A percentile compares a stretch with the other conserved stretches of the same genome.
These are phyloP conservation scores for Drosophila buzzatii DNA, from an alignment of 2,888 invertebrate species.

Conservation along the genomic window DNA sequence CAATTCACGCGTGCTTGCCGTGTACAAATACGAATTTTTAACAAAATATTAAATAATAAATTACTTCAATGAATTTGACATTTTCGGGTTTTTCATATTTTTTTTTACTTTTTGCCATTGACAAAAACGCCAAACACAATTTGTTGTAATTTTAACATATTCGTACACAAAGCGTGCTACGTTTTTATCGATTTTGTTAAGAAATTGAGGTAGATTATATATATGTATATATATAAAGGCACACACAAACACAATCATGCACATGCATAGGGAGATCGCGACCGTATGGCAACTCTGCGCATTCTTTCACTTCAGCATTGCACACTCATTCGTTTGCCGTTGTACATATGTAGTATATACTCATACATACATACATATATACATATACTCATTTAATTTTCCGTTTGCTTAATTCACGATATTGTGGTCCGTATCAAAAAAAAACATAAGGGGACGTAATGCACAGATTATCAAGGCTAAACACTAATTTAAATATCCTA, in stretches of 20 bases:
- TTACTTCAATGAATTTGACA: conserved; percentile 61
- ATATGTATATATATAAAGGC: conserved; percentile 22
- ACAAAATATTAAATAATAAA: conserved; percentile 45
- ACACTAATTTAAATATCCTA: conserved; percentile 32
- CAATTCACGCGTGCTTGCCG: conserved; percentile 70
- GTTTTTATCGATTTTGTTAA: conserved; percentile 63
- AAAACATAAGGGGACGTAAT: conserved; percentile 40
- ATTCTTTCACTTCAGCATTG: conserved; percentile 79
- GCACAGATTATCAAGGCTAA: conserved; percentile 23
- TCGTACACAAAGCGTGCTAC: conserved; percentile 59
- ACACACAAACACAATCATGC: conserved; percentile 38
- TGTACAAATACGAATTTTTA: conserved; percentile 49
- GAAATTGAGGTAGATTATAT: conserved; percentile 55
- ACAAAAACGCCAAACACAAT: conserved; percentile 56
- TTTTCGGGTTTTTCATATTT: conserved; percentile 46
- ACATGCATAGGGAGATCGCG: conserved; percentile 48
- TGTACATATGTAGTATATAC: conserved; percentile 46
- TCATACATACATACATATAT: conserved; percentile 15
- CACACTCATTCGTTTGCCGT: conserved; percentile 76
- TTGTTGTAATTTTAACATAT: conserved; percentile 27
- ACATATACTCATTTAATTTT: conserved; percentile 68
- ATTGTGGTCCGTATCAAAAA: conserved; percentile 59
- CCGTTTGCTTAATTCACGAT: conserved; percentile 69
- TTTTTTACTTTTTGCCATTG: conserved; percentile 34
- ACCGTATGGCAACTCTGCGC: conserved; percentile 70